Evolutionary conservation across 2,113 vertebrate species (phyloP), one percentile per base, ranked within the genome.

Genomic region (Gopherus flavomarginatus): DNA sequence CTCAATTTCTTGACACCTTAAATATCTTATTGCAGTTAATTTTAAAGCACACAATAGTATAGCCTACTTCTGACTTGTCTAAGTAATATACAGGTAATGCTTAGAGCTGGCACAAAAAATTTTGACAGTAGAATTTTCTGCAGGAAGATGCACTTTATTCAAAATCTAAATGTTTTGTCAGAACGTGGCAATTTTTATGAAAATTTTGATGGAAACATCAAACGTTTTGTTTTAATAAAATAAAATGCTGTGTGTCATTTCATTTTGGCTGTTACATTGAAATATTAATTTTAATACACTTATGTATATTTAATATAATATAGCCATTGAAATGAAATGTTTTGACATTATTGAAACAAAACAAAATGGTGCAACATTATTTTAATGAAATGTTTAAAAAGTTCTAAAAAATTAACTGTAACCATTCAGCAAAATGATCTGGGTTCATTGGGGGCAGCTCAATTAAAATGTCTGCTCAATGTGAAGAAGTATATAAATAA

Each of bases 161-260:
- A 52, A 91, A 90, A 91, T 88, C 54, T 13, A 35, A 84, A 92
- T 56, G 50, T 42, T 89, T 78, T 96, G 90, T 38, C 81, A 50
- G 77, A 92, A 81, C 49, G 59, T 11, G 17, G 0, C 29, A 11
- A 0, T 80, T 65, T 53, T 13, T 72, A 22, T 27, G 57, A 83
- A 72, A 9, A 72, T 72, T 21, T 38, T 72, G 65, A 72, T 38
- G 8, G 65, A n/a, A 72, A 42, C 29, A 38, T 11, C 10, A 38
- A 38, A 72, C 3, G 8, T 72, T 38, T 72, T 72, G 17, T 72
- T 38, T 6, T 11, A n/a, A 38, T 42, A 21, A 52, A 22, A 22
- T 22, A 35, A 11, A 29, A 31, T 14, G 29, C 12, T 14, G 3
- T 62, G 59, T 62, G 27, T 62, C 59, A 62, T 62, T 59, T 62